Evolutionary conservation across 2,888 invertebrate genomes (phyloP).

Genomic region (Linyphia triangularis): DNA sequence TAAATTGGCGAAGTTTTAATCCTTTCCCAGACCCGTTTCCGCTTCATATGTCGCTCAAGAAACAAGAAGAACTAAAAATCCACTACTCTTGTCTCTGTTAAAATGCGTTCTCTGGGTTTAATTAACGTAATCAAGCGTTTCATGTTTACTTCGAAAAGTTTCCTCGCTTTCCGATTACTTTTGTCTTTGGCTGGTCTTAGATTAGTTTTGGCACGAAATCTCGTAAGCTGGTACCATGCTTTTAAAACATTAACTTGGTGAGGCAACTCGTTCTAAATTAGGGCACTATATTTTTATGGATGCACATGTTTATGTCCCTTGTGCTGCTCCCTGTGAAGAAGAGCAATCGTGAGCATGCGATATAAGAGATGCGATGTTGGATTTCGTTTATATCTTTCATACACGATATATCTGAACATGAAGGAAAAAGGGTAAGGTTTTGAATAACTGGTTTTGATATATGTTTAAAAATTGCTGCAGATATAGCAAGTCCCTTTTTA

Average conservation of each 20-base stretch:
- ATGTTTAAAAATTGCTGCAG: no score
- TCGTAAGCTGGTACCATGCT: neutral
- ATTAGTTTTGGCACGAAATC: slow-evolving; percentile 61
- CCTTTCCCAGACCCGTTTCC: no score
- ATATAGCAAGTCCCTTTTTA: no score
- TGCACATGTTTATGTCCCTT: neutral
- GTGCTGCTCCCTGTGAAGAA: neutral
- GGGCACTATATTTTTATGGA: neutral
- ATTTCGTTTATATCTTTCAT: no score
- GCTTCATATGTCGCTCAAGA: neutral
- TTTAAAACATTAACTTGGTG: slow-evolving; percentile 1
- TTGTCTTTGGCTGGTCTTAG: neutral
- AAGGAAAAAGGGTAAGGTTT: no score
- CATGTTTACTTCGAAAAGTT: slow-evolving; percentile 41
- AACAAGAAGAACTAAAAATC: neutral
- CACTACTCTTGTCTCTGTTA: neutral
- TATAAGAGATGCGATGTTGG: neutral
- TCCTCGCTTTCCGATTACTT: slow-evolving; percentile 24
- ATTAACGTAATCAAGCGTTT: slow-evolving; percentile 62
- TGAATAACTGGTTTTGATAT: no score
- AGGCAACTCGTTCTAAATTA: neutral
- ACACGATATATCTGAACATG: neutral
- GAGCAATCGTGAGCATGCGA: neutral
- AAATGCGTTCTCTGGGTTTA: slow-evolving; percentile 44
- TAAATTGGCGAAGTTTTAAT: slow-evolving; percentile 16